Evolutionary conservation across 1,140 invertebrate genomes (phyloP), one percentile per base, ranked within the genome.

Genomic region (Ips typographus): DNA sequence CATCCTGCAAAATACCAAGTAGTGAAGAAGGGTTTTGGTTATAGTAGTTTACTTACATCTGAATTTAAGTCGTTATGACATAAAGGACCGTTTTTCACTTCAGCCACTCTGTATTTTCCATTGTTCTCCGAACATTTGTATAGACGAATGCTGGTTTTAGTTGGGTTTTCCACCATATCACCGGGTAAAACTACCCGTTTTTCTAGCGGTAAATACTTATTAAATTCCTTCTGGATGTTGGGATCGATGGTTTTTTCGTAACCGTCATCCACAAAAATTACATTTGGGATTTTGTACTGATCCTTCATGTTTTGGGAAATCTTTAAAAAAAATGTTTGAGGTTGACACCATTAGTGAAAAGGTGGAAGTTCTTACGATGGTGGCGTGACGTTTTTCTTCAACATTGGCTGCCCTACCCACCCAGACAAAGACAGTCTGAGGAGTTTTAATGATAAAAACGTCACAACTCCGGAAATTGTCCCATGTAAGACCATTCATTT

Each of bases 21-120:
- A 8, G n/a, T 37, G 37, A 3, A 6, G n/a, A 40, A 7, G 57
- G 7, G 2, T 7, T 22, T 56, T 43, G 53, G 7, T 55, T 6
- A 53, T 42, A 22, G 51, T 47, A 40, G 8, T 47, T 65, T 65
- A 47, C 65, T 69, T 77, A 92, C 89, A 72, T 87, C 85, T n/a
- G 89, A 89, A 70, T 86, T 85, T 41, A 98, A 84, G 83, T 98
- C 94, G 7, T 84, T 82, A 74, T 94, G 90, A 36, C 84, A 84
- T 0, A 97, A 84, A 36, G 94, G 92, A 1, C 93, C 93, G 43
- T 88, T 87, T 80, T 96, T 96, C 0, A 96, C 81, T 82, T 97
- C 94, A 61, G 91, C 90, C 1, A 97, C 87, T 72, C 94, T 89
- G 59, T 96, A 89, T 61, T 94, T 93, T 3, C 91, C 91, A 66